Conservation (phyloP, 2,797 vertebrate species). For the Myiothlypis chrysogaster region DNA sequence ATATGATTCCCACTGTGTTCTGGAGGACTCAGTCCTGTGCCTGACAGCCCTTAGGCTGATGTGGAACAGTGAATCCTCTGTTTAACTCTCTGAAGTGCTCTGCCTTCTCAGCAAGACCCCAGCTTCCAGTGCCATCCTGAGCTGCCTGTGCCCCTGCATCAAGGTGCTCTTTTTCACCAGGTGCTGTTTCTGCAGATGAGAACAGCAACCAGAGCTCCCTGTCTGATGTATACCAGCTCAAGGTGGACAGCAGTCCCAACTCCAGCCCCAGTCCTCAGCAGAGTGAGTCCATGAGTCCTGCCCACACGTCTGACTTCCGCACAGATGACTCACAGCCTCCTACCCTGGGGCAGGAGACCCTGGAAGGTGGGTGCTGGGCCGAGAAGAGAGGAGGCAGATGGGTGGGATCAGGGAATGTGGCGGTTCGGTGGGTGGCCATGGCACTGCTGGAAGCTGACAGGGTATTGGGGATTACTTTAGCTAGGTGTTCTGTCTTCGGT, state of each 20-base stretch:
- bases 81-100: not conserved
- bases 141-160: not conserved
- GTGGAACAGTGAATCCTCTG: not conserved
- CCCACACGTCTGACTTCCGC: constrained; percentile 86
- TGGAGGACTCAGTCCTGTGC: not conserved
- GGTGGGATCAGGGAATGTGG: not conserved
- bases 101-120: not conserved
- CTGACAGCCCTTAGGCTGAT: not conserved
- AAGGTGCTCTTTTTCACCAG: constrained; percentile 36
- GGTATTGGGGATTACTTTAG: not conserved
- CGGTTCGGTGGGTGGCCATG: rapidly evolving
- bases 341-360: constrained; percentile 92
- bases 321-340: constrained; percentile 95
- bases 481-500: not conserved
- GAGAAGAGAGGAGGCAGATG: not conserved
- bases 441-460: not conserved
- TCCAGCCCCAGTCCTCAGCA: constrained; percentile 92
- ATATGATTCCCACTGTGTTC: not conserved
- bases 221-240: constrained; percentile 92
- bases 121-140: rapidly evolving
- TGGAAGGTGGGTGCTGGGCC: constrained; percentile 83
- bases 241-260: constrained; percentile 94
- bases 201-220: constrained; percentile 98
- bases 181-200: constrained; percentile 85
- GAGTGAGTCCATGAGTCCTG: constrained; percentile 89